Base-by-base conservation (phyloP, 2,888 invertebrate genomes). In the Drosophila engyochracea region DNA sequence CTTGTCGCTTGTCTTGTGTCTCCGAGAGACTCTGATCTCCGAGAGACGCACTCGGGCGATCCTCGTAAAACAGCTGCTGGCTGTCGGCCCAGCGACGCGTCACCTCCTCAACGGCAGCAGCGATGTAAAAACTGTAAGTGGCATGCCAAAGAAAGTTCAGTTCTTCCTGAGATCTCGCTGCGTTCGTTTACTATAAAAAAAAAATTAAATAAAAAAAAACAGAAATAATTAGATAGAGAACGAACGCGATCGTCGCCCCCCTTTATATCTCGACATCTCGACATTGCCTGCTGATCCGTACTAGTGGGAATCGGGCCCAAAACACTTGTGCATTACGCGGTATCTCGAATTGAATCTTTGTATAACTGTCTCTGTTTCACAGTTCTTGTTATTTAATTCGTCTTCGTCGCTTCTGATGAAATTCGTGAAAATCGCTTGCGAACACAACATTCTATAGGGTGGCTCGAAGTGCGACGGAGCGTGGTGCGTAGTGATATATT, bases 111-210 rank as follows among this genome's bases (percentile, higher is more conserved):
- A 72, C 73, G 73, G 22, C 41, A 6, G 31, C 41, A 41, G 65
- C 44, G 60, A 66, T 90, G 90, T 93, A 91, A 91, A 85, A 93
- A 92, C 91, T 93, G 91, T 91, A 92, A 93, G 91, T 91, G 91
- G 89, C 81, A 77, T 84, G 81, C 82, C 85, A 78, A 89, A 86
- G 90, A 89, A 83, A 70, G 75, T 89, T 93, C 93, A 93, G 93
- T 93, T 92, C 92, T 92, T 93, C 85, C 88, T 91, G 90, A 92
- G 92, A 92, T 93, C 92, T 92, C 90, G 89, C 89, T 90, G 91
- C 91, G 92, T 78, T 84, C 82, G 85, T 86, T 91, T 90, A 44
- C 16, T 44, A 28, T 16, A 51, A 67, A 31, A 35, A 64, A 31
- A 35, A 37, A 10, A 30, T 35, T n/a, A 16, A 4, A 64, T 12